phyloP scores from a whole-genome alignment of 2,797 vertebrate genomes.

The Pyrocephalus nanus region DNA sequence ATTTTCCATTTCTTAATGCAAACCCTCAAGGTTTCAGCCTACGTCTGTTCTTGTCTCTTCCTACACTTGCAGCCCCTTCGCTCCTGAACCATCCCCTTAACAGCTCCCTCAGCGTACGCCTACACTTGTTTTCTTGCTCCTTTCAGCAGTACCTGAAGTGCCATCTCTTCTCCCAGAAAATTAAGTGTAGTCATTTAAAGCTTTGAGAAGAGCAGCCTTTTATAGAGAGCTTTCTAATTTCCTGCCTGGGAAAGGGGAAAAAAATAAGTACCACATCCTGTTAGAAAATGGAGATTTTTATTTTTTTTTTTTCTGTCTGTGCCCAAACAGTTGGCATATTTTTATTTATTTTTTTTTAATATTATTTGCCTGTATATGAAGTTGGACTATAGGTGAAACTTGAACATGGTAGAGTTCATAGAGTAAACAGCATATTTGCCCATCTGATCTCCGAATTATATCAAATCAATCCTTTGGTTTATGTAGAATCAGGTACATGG shows the following conservation, averaged over 20 bases:
- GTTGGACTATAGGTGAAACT: not conserved
- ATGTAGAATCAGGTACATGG: not conserved
- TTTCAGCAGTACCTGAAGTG: not conserved
- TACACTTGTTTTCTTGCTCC: not conserved
- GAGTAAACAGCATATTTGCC: not conserved
- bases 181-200: not conserved
- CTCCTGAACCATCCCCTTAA: conserved; percentile 21
- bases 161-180: not conserved
- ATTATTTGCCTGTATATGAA: not conserved
- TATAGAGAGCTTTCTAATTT: not conserved
- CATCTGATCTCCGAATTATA: not conserved
- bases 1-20: not conserved
- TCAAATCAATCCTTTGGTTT: not conserved
- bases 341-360: not conserved
- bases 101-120: not conserved
- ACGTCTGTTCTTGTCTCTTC: conserved; percentile 25
- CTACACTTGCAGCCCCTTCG: not conserved
- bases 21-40: not conserved
- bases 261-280: not conserved
- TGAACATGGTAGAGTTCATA: not conserved
- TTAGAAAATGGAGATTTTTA: not conserved
- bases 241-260: not conserved
- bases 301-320: not conserved
- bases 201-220: not conserved
- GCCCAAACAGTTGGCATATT: not conserved